These are phyloP conservation scores for Gyrodactylus salaris DNA, from an alignment of 1,140 invertebrate genomes.

Conservation along the genomic window DNA sequence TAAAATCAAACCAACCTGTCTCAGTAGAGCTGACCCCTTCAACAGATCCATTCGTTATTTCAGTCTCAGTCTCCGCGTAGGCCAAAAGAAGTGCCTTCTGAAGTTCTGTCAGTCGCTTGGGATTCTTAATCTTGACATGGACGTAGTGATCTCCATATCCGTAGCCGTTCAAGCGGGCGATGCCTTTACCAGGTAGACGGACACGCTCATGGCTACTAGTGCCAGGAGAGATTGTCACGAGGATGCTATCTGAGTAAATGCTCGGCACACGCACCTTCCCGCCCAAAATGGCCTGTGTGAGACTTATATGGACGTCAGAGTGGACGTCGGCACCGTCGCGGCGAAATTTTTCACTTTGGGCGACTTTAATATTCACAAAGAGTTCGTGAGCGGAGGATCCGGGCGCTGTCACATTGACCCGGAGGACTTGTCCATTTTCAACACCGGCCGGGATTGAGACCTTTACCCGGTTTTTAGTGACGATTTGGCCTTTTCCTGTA, in stretches of 20 bases:
- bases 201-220: constrained; percentile 63
- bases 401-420: constrained; percentile 30
- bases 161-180: constrained; percentile 51
- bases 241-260: constrained; percentile 54
- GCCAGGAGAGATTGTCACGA: constrained; percentile 39
- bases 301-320: constrained; percentile 18
- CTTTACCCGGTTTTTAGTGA: not conserved
- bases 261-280: constrained; percentile 61
- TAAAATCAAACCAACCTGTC: too few species aligned
- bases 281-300: constrained; percentile 64
- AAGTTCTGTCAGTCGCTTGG: constrained; percentile 13
- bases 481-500: not conserved
- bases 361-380: constrained; percentile 44
- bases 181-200: constrained; percentile 48
- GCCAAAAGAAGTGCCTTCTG: constrained; percentile 1
- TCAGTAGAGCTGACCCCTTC: not conserved
- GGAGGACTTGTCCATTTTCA: constrained; percentile 69
- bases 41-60: not conserved
- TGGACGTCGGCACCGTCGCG: constrained; percentile 73
- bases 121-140: constrained; percentile 46
- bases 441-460: constrained; percentile 24
- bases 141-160: constrained; percentile 88
- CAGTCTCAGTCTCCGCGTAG: not conserved
- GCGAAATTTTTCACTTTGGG: constrained; percentile 53
- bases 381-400: constrained; percentile 31